Evolutionary conservation across 2,888 invertebrate species (phyloP).

Genomic region (Pterostichus niger): DNA sequence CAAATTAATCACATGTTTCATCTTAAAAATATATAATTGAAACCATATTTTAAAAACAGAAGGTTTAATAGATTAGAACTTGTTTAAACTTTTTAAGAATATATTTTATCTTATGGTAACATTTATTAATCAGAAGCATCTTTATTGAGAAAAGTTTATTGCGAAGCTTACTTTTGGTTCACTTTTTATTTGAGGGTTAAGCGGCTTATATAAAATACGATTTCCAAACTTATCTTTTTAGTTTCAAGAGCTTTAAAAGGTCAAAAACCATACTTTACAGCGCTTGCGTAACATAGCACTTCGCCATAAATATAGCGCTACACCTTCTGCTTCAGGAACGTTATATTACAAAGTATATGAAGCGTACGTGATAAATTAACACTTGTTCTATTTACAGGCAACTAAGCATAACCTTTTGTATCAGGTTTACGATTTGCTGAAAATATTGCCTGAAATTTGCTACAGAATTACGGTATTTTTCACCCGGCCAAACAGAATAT

Average conservation of each 20-base stretch:
- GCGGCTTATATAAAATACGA: conserved; percentile 1
- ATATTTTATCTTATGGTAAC: too few species aligned
- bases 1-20: too few species aligned
- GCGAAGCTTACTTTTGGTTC: not conserved
- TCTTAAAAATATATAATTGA: too few species aligned
- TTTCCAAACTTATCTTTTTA: not conserved
- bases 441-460: conserved; percentile 40
- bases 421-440: not conserved
- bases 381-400: conserved; percentile 45
- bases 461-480: conserved; percentile 40
- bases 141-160: too few species aligned
- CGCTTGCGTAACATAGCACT: not conserved
- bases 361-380: conserved; percentile 48
- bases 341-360: conserved; percentile 4
- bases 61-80: too few species aligned
- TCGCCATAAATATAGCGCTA: not conserved
- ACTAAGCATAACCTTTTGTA: conserved; percentile 23
- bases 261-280: not conserved
- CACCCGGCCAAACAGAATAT: conserved; percentile 12
- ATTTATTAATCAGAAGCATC: too few species aligned
- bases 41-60: too few species aligned
- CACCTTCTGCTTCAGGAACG: conserved; percentile 1
- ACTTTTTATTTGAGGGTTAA: not conserved
- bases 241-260: conserved; percentile 5
- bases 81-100: too few species aligned